Evolutionary conservation across 2,113 vertebrate species (phyloP).

Genomic region (western clawed frog (Xenopus tropicalis)): UCB_Xtro_10.0 CM004448.2:121316501-121317000

Average conservation of each 20-base stretch:
- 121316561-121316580: too few relatives aligned
- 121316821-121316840: conserved; percentile 6
- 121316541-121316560: too few relatives aligned
- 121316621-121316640: too few relatives aligned
- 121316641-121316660: too few relatives aligned
- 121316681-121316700: too few relatives aligned
- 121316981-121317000: conserved; percentile 32
- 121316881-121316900: conserved; percentile 29
- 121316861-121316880: conserved; percentile 30
- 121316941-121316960: conserved; percentile 11
- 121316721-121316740: too few relatives aligned
- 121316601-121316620: too few relatives aligned
- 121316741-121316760: background rate
- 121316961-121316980: conserved; percentile 11
- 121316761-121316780: conserved; percentile 7
- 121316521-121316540: too few relatives aligned
- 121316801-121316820: background rate
- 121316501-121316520: too few relatives aligned
- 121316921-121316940: conserved; percentile 34
- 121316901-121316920: conserved; percentile 20
- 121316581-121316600: too few relatives aligned
- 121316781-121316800: conserved; percentile 21
- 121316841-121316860: conserved; percentile 19
- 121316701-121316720: too few relatives aligned
- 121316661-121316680: too few relatives aligned